These are phyloP conservation scores for Aphidius ervi DNA, from an alignment of 1,140 invertebrate species.

Conservation along the genomic window DNA sequence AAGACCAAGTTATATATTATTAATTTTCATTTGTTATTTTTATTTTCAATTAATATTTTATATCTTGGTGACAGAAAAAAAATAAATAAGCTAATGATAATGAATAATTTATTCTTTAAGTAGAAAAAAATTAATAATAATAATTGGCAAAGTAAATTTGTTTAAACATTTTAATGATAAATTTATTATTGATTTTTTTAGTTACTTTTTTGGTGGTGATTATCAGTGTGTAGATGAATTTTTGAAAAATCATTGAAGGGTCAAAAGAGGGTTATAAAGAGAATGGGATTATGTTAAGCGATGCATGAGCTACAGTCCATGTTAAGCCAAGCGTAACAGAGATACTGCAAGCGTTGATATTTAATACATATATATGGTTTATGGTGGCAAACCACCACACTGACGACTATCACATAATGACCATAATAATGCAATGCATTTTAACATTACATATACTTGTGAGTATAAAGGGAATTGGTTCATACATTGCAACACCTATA, in stretches of 20 bases:
- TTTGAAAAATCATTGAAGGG: background rate
- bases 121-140: too few species aligned
- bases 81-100: too few species aligned
- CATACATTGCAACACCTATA: constrained; percentile 24
- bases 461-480: constrained; percentile 21
- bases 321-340: constrained; percentile 46
- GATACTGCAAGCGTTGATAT: constrained; percentile 45
- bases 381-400: constrained; percentile 9
- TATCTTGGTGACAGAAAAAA: too few species aligned
- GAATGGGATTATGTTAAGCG: constrained; percentile 48
- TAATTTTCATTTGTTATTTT: too few species aligned
- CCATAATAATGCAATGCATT: constrained; percentile 15
- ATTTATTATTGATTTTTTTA: background rate
- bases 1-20: too few species aligned
- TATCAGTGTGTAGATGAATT: background rate
- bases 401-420: constrained; percentile 3
- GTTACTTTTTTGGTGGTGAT: constrained; percentile 27
- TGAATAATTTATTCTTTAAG: too few species aligned
- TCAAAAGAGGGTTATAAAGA: constrained; percentile 13
- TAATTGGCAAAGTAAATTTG: too few species aligned
- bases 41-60: too few species aligned
- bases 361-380: constrained; percentile 26
- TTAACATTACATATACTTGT: background rate
- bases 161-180: background rate
- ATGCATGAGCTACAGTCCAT: constrained; percentile 49